Conservation (phyloP, 2,797 vertebrate genomes). For the Acanthornis magna region DNA sequence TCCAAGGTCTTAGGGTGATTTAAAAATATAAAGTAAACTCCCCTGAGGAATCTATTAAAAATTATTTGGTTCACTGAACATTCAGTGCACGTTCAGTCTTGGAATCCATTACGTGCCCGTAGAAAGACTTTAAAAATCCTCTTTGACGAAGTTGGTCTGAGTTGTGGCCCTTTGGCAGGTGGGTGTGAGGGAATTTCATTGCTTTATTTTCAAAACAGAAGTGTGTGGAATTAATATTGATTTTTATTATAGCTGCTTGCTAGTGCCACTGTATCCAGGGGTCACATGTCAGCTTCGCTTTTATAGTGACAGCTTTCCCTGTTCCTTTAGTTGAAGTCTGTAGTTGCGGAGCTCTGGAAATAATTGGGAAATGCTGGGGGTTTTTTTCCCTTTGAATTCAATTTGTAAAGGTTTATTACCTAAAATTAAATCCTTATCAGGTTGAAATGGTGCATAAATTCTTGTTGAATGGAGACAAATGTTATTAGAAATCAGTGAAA, state of each 20-base stretch:
- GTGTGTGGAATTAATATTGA: slow-evolving; percentile 55
- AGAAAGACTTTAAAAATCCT: slow-evolving; percentile 48
- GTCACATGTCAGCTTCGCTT: not conserved
- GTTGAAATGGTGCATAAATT: slow-evolving; percentile 59
- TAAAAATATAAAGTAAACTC: slow-evolving; percentile 57
- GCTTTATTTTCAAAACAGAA: slow-evolving; percentile 63
- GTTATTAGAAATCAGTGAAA: slow-evolving; percentile 33
- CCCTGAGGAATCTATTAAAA: slow-evolving; percentile 67
- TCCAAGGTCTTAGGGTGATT: slow-evolving; percentile 51
- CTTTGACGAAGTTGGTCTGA: not conserved
- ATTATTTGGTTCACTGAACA: slow-evolving; percentile 69
- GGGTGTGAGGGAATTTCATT: slow-evolving; percentile 26
- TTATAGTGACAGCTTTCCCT: not conserved
- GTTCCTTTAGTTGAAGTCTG: not conserved
- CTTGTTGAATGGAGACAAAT: slow-evolving; percentile 46
- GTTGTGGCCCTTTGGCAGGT: slow-evolving; percentile 41
- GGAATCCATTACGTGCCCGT: slow-evolving; percentile 43
- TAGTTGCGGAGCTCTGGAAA: not conserved
- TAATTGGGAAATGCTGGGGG: not conserved
- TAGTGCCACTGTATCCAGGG: not conserved
- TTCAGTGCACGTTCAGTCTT: slow-evolving; percentile 36
- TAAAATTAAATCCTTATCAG: slow-evolving; percentile 59
- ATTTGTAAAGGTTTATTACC: slow-evolving; percentile 64
- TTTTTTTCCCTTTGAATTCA: not conserved
- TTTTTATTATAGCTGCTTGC: slow-evolving; percentile 55